These are phyloP conservation scores for Lordiphosa mommai DNA, from an alignment of 1,140 invertebrate genomes.

Conservation along the genomic window DNA sequence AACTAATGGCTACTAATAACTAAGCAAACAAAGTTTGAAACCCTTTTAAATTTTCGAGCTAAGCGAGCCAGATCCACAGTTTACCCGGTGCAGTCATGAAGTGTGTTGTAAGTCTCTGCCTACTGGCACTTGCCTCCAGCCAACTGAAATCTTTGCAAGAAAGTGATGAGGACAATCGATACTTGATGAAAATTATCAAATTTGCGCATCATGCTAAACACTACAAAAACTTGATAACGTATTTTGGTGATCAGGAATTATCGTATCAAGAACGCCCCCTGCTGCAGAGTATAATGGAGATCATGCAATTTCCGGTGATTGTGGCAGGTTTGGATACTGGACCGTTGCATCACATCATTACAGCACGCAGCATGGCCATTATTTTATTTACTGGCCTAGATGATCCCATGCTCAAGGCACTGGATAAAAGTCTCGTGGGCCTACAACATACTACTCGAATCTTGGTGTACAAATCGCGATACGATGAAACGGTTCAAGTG, in stretches of 20 bases:
- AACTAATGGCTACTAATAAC: constrained; percentile 56
- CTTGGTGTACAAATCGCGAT: not conserved
- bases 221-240: not conserved
- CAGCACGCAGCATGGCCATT: not conserved
- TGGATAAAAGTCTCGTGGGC: not conserved
- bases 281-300: constrained; percentile 4
- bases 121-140: not conserved
- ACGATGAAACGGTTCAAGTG: not conserved
- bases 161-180: not conserved
- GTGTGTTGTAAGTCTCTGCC: not conserved
- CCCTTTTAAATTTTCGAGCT: constrained; percentile 6
- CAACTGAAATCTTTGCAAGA: not conserved
- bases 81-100: constrained; percentile 18
- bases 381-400: too few species aligned
- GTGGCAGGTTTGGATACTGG: not conserved
- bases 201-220: accelerated
- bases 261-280: not conserved
- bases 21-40: constrained; percentile 33
- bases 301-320: not conserved
- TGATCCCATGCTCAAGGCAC: constrained; percentile 1
- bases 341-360: not conserved
- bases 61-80: constrained; percentile 24
- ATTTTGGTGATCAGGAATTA: not conserved
- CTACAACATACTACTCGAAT: not conserved
- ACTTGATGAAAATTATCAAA: not conserved